These are phyloP conservation scores for Brachyhypopomus gauderio DNA, from an alignment of 2,113 vertebrate species.

Conservation along the genomic window DNA sequence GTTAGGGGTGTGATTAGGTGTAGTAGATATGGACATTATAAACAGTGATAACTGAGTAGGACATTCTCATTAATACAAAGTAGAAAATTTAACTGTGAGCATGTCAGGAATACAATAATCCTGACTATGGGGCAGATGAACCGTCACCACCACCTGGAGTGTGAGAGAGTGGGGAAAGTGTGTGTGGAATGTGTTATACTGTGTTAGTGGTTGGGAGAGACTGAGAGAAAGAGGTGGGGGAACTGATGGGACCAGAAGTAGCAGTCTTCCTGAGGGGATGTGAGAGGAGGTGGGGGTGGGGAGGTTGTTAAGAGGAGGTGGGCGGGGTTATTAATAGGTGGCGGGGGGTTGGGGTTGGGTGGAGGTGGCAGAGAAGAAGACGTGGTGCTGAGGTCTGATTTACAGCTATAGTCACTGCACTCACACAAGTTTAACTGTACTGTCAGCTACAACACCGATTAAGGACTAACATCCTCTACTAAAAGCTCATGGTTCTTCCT, in stretches of 20 bases:
- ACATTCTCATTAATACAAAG: neutral
- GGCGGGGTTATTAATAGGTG: no score
- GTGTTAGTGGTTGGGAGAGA: neutral
- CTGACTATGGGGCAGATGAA: slow-evolving; percentile 17
- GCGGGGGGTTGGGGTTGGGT: neutral
- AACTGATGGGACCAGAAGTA: neutral
- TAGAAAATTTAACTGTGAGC: neutral
- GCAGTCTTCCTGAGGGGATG: neutral
- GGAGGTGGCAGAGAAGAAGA: neutral
- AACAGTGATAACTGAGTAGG: no score
- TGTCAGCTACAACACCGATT: neutral
- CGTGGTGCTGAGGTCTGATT: neutral
- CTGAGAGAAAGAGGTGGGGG: neutral
- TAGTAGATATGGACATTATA: neutral
- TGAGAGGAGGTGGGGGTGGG: neutral
- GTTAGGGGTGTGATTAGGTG: neutral
- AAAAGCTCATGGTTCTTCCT: no score
- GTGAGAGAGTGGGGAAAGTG: slow-evolving; percentile 5
- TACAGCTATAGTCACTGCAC: neutral
- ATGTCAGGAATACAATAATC: neutral
- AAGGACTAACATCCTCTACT: neutral
- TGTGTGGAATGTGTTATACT: slow-evolving; percentile 1
- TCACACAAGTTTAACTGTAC: neutral
- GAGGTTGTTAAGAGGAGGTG: neutral
- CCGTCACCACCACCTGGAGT: slow-evolving; percentile 49